A percentile compares a stretch with the other conserved stretches of the same genome.
phyloP scores from a whole-genome alignment of 1,140 invertebrate species.

The Coenobita brevimanus region DNA sequence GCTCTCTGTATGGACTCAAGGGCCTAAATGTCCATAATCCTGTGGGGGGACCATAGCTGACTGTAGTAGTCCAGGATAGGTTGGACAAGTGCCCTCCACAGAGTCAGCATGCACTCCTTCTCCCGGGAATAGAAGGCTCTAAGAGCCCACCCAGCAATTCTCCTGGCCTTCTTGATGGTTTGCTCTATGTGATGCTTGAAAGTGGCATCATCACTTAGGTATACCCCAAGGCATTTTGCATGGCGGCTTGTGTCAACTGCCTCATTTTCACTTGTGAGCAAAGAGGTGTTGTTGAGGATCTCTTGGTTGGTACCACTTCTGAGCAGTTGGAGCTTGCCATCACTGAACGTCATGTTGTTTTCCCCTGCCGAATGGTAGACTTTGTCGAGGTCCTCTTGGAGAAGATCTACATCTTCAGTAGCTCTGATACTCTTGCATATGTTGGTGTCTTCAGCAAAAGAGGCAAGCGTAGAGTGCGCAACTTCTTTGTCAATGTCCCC shows the following conservation, averaged over 20 bases:
- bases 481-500: not conserved
- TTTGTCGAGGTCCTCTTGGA: not conserved
- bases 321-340: not conserved
- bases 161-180: not conserved
- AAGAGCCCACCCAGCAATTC: too few species aligned
- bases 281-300: too few species aligned
- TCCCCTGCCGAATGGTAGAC: not conserved
- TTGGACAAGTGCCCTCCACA: not conserved
- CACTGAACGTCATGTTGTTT: not conserved
- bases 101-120: not conserved
- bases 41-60: not conserved
- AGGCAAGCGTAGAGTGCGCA: not conserved
- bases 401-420: not conserved
- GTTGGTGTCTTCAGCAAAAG: conserved; percentile 4
- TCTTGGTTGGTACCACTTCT: not conserved
- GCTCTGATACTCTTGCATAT: not conserved
- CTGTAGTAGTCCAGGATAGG: not conserved
- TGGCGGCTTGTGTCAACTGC: not conserved
- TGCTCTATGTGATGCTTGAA: not conserved
- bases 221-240: not conserved
- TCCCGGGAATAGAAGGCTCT: too few species aligned
- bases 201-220: not conserved
- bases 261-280: not conserved
- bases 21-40: too few species aligned
- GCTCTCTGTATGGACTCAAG: too few species aligned